Evolutionary conservation across 1,140 invertebrate genomes (phyloP).

Genomic region (Aethina tumida): DNA sequence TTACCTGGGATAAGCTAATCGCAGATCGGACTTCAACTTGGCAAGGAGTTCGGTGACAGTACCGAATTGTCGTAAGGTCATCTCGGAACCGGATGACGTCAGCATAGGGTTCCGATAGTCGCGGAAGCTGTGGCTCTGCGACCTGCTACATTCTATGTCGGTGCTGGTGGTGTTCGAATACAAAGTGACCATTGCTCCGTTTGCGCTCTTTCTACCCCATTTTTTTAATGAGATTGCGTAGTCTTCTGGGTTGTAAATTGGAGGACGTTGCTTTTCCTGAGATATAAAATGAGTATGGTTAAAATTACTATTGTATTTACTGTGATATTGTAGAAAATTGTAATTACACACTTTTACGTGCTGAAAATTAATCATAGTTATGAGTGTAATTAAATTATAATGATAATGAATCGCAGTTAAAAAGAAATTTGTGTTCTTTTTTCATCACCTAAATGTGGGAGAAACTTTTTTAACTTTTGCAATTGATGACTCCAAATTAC

Average conservation of each 20-base stretch:
- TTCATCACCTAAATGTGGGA: too few species aligned
- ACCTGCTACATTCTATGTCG: slow-evolving; percentile 21
- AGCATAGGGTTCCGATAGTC: slow-evolving; percentile 42
- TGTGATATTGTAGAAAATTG: too few species aligned
- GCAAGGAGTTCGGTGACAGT: slow-evolving; percentile 79
- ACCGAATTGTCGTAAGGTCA: slow-evolving; percentile 77
- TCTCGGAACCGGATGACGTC: slow-evolving; percentile 56
- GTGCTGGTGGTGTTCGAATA: slow-evolving; percentile 21
- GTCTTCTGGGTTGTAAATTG: slow-evolving; percentile 78
- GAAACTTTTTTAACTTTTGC: too few species aligned
- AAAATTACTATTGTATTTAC: too few species aligned
- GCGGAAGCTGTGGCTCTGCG: slow-evolving; percentile 24
- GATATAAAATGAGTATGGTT: too few species aligned
- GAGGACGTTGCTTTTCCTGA: slow-evolving; percentile 71
- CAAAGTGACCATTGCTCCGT: slow-evolving; percentile 21
- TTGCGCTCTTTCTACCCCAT: slow-evolving; percentile 55
- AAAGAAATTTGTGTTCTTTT: too few species aligned
- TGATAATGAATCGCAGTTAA: too few species aligned
- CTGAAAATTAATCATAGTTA: too few species aligned
- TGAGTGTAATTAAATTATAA: too few species aligned
- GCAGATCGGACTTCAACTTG: slow-evolving; percentile 74
- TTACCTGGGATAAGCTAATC: slow-evolving; percentile 80
- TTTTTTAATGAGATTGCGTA: slow-evolving; percentile 66
- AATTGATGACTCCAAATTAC: too few species aligned
- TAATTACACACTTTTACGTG: too few species aligned